Conservation (phyloP, 2,888 invertebrate species). For the Nemurella pictetii region DNA sequence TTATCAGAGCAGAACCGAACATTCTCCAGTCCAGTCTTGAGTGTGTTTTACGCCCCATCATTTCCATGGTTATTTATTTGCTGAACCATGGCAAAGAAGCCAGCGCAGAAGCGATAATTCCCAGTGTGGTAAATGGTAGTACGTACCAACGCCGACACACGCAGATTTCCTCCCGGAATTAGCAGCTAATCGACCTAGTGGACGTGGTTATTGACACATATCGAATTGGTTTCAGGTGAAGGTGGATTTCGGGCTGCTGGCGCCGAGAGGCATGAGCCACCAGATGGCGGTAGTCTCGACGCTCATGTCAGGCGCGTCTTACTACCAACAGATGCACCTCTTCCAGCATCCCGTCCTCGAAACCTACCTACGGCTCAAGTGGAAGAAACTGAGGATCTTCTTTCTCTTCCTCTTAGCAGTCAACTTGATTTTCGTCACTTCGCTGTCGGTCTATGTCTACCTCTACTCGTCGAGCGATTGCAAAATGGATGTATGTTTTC, state of each 20-base stretch:
- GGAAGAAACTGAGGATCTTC: conserved; percentile 56
- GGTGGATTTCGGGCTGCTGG: conserved; percentile 52
- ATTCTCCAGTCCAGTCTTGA: too few relatives aligned
- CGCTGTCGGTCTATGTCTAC: conserved; percentile 51
- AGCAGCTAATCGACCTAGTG: too few relatives aligned
- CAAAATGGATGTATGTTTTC: not conserved
- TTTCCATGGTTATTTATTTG: too few relatives aligned
- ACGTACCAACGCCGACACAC: too few relatives aligned
- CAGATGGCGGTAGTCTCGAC: conserved; percentile 55
- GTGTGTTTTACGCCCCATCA: too few relatives aligned
- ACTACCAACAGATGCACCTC: conserved; percentile 51
- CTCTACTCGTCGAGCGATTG: too few relatives aligned
- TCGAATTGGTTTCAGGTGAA: conserved; percentile 40
- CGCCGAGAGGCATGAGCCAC: conserved; percentile 49
- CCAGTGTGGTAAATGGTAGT: too few relatives aligned
- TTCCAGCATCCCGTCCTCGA: conserved; percentile 56
- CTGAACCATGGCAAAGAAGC: too few relatives aligned
- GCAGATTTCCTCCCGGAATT: too few relatives aligned
- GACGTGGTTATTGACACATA: too few relatives aligned
- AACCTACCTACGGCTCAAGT: conserved; percentile 56
- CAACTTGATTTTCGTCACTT: conserved; percentile 52
- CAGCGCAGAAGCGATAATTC: too few relatives aligned
- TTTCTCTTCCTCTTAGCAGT: conserved; percentile 53
- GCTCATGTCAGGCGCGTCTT: conserved; percentile 51
- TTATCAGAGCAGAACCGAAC: too few relatives aligned